Percentiles rank a stretch among this genome's conserved stretches.
Evolutionary conservation across 2,888 invertebrate genomes (phyloP).

Genomic region (Euplexia lucipara): DNA sequence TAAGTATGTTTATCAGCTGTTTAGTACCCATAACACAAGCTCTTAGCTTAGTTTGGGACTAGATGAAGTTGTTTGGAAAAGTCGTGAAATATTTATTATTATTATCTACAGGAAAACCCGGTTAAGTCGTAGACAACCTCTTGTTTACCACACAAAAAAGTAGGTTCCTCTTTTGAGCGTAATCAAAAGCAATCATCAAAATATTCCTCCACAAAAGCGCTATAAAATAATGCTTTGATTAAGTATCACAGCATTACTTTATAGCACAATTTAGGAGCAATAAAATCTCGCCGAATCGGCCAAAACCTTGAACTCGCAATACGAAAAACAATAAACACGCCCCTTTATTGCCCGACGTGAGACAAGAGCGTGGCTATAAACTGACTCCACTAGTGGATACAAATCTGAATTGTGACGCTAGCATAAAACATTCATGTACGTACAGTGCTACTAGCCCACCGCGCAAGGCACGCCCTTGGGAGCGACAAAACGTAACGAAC

Average conservation of each 20-base stretch:
- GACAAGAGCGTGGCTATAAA: conserved; percentile 77
- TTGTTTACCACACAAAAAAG: too few relatives aligned
- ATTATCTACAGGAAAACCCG: too few relatives aligned
- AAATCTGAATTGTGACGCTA: conserved; percentile 87
- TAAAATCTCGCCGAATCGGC: conserved; percentile 66
- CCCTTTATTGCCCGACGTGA: conserved; percentile 78
- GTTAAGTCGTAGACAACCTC: too few relatives aligned
- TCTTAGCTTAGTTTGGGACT: too few relatives aligned
- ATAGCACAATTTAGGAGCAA: conserved; percentile 51
- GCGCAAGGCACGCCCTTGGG: conserved; percentile 82
- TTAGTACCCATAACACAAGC: too few relatives aligned
- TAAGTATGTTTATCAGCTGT: too few relatives aligned
- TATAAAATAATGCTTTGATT: too few relatives aligned
- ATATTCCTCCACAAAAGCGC: conserved; percentile 27
- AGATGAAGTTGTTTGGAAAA: too few relatives aligned
- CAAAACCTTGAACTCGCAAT: conserved; percentile 74
- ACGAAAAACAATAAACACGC: conserved; percentile 81
- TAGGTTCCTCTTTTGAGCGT: neutral
- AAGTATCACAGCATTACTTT: conserved; percentile 56
- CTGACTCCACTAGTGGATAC: conserved; percentile 80
- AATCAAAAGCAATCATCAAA: conserved; percentile 31
- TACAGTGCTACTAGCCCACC: conserved; percentile 75
- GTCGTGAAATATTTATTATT: too few relatives aligned
- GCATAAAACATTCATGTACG: conserved; percentile 87
- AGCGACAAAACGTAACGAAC: conserved; percentile 90